Evolutionary conservation across 1,140 invertebrate genomes (phyloP), one percentile per base, ranked within the genome.

Genomic region (Saccostrea echinata): DNA sequence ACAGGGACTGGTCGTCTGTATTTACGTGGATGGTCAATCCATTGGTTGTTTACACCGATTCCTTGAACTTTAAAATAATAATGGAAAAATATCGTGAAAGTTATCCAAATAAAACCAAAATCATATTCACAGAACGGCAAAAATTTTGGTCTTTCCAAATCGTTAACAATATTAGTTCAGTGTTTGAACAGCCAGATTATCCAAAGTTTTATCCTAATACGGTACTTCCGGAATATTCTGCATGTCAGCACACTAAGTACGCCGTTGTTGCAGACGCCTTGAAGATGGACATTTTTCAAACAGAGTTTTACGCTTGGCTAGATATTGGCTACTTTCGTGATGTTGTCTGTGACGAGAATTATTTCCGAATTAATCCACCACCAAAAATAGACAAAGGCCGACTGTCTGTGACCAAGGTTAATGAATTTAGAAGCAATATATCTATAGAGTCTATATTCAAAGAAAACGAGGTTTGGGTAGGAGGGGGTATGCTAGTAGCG

Each of bases 291-390:
- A 86, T 88, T 68, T 91, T 92, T 82, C 68, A 83, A 13, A 91
- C 92, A 1, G 89, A 88, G 24, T 93, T 91, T 84, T 87, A 89
- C 53, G 84, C 88, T 12, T 93, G 92, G 92, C 16, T 93, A 8
- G 92, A 93, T 86, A 84, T 93, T 24, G 92, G 92, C 53, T 88
- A 90, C 83, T 93, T 93, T 57, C 83, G 91, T 51, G 83, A 91
- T 21, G 57, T 90, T 1, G 18, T 12, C 8, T 35, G 18, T 12
- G 13, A 30, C 8, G 86, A 86, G 6, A 13, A 43, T n/a, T n/a
- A 53, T 30, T 92, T 92, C 83, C 55, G 68, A n/a, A 13, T 93
- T 9, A 57, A 57, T 12, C 53, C 87, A 27, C 93, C 93, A 11
- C 16, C 24, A 21, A 21, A 89, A 52, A 91, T 93, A 43, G 81